Evolutionary conservation across 2,888 invertebrate genomes (phyloP), one percentile per base, ranked within the genome.

Genomic region (Strigamia transsilvanica): DNA sequence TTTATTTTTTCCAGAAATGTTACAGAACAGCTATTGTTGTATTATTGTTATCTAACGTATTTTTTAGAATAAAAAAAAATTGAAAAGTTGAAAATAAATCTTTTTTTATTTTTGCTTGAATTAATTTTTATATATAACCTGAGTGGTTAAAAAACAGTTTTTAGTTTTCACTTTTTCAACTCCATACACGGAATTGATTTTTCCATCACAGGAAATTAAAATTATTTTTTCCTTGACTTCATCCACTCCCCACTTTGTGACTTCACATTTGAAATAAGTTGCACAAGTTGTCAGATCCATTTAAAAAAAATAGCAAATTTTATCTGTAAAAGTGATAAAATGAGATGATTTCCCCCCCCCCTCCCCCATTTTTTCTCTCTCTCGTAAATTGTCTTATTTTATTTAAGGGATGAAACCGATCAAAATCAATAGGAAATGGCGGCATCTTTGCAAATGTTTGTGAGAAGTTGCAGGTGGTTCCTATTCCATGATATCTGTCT

Each of bases 391-490:
- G 6, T 18, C 18, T 73, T 27, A 73, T 73, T 73, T 73, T 73
- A 66, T 66, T 66, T 15, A 73, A 73, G n/a, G 13, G 32, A 32
- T 32, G 73, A n/a, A 73, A 73, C 73, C 27, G 27, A 73, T 73
- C 73, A 73, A 32, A 73, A 73, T 73, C 56, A 15, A 73, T 27
- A 32, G 6, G 10, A 7, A 38, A 38, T 9, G 73, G 27, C 13
- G 23, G 10, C 73, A 0, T 27, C 23, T 32, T n/a, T 27, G 23
- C 73, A 73, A 73, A 73, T 73, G 73, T 73, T 73, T 73, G 73
- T 73, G 73, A 27, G 73, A 73, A 73, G 73, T 73, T 73, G 73
- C 73, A 73, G 73, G 73, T 73, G 73, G 73, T 73, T 73, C 32
- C 10, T 73, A 13, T 73, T 73, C 12, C 73, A 13, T 73, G 73